Evolutionary conservation across 1,140 invertebrate genomes (phyloP).

Genomic region (Drosophila ercepeae): DNA sequence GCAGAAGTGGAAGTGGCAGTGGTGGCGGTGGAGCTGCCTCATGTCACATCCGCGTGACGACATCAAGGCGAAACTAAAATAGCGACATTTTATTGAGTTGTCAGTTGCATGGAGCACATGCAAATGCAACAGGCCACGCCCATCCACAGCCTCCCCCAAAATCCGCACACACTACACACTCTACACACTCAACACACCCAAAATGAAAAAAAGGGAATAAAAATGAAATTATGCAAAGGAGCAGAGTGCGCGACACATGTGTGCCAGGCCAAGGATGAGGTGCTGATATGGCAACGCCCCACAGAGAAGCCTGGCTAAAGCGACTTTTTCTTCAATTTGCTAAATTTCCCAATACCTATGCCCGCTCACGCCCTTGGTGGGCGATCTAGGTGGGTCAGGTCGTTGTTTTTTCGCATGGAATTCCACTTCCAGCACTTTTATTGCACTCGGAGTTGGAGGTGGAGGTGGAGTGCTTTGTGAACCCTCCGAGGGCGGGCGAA

Average conservation of each 20-base stretch:
- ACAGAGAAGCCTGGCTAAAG: slow-evolving; percentile 22
- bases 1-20: slow-evolving; percentile 21
- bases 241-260: slow-evolving; percentile 40
- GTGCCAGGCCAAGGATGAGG: slow-evolving; percentile 55
- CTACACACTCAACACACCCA: slow-evolving; percentile 62
- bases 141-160: slow-evolving; percentile 18
- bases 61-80: slow-evolving; percentile 69
- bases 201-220: slow-evolving; percentile 33
- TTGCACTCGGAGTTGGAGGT: too few relatives aligned
- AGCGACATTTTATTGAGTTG: slow-evolving; percentile 81
- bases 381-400: slow-evolving; percentile 39
- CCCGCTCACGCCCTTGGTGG: slow-evolving; percentile 17
- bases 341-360: slow-evolving; percentile 63
- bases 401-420: neutral
- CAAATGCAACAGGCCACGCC: slow-evolving; percentile 63
- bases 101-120: slow-evolving; percentile 70
- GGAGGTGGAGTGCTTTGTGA: slow-evolving; percentile 50
- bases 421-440: slow-evolving; percentile 8
- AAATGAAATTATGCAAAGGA: slow-evolving; percentile 25
- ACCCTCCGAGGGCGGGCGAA: slow-evolving; percentile 34
- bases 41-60: slow-evolving; percentile 63
- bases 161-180: slow-evolving; percentile 20
- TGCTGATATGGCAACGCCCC: slow-evolving; percentile 72
- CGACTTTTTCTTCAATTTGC: slow-evolving; percentile 28
- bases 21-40: too few relatives aligned